A percentile compares a stretch with the other conserved stretches of the same genome.
These are phyloP conservation scores for fruit fly (Drosophila melanogaster) DNA, from an alignment of 1,140 invertebrate species.

Conservation along the genomic window Release_6_plus_ISO1_MT NT_033779.5:13233001-13233500, in stretches of 20 bases:
- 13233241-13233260: neutral
- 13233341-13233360: conserved; percentile 2
- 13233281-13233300: conserved; percentile 18
- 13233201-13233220: neutral
- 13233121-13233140: too few species aligned
- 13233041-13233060: conserved; percentile 3
- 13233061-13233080: too few species aligned
- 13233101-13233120: too few species aligned
- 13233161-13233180: neutral
- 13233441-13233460: conserved; percentile 1
- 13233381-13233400: neutral
- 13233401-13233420: conserved; percentile 1
- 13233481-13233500: conserved; percentile 8
- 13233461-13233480: neutral
- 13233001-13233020: neutral
- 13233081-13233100: too few species aligned
- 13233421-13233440: conserved; percentile 4
- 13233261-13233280: conserved; percentile 7
- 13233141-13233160: too few species aligned
- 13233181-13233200: neutral
- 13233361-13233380: conserved; percentile 19
- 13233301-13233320: conserved; percentile 1
- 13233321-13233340: neutral
- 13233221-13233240: neutral
- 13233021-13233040: conserved; percentile 4